These are phyloP conservation scores for Proisotoma minuta DNA, from an alignment of 2,888 invertebrate species.

Conservation along the genomic window DNA sequence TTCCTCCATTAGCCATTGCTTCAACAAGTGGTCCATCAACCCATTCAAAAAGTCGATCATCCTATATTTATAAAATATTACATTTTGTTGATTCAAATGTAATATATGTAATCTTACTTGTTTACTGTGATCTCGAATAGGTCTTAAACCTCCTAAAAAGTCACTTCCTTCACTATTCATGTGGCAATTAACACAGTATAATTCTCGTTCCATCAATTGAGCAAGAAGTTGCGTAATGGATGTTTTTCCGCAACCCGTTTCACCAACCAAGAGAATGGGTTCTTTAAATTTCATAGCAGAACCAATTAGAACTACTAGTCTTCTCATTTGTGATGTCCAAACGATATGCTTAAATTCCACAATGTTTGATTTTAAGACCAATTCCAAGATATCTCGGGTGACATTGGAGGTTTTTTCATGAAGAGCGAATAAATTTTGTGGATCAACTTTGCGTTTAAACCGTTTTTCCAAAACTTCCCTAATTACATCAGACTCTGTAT, in stretches of 20 bases:
- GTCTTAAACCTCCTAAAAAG: conserved; percentile 91
- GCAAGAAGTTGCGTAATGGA: conserved; percentile 88
- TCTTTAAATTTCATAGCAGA: conserved; percentile 88
- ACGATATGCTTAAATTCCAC: conserved; percentile 73
- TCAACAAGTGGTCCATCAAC: conserved; percentile 89
- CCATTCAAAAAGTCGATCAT: conserved; percentile 83
- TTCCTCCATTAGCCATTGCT: conserved; percentile 80
- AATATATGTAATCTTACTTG: conserved; percentile 2
- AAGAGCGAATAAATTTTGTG: conserved; percentile 48
- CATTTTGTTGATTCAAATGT: conserved; percentile 1
- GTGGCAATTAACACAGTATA: conserved; percentile 90
- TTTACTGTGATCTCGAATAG: conserved; percentile 63
- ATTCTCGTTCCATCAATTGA: conserved; percentile 60
- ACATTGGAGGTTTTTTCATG: conserved; percentile 65
- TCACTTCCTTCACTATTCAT: conserved; percentile 98
- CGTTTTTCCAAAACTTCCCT: conserved; percentile 70
- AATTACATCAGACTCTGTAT: conserved; percentile 77
- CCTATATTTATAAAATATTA: conserved; percentile 24
- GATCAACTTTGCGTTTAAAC: conserved; percentile 60
- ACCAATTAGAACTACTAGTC: conserved; percentile 59
- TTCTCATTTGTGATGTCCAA: conserved; percentile 88
- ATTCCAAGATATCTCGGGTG: conserved; percentile 66
- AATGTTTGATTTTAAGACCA: conserved; percentile 56
- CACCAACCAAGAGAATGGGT: conserved; percentile 91
- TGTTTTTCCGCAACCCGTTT: conserved; percentile 97